A percentile compares a stretch with the other conserved stretches of the same genome.
Conservation (phyloP, 2,888 invertebrate genomes). For the Dryadula phaetusa region DNA sequence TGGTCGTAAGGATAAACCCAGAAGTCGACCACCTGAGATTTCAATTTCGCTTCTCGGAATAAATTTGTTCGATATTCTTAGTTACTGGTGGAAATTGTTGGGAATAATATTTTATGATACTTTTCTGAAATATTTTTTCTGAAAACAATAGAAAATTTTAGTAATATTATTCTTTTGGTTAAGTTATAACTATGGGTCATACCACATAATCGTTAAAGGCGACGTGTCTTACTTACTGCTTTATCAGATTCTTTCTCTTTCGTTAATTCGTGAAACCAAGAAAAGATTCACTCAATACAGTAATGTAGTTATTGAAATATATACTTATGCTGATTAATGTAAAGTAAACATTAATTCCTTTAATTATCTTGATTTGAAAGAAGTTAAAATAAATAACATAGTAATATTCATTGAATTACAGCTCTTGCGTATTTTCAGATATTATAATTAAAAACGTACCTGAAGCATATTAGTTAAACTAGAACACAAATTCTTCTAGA, state of each 20-base stretch:
- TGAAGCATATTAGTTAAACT: background rate
- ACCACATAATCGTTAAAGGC: too few relatives aligned
- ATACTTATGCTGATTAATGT: too few relatives aligned
- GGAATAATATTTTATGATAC: slow-evolving; percentile 16
- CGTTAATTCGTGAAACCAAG: too few relatives aligned
- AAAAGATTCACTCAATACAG: too few relatives aligned
- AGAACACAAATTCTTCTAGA: background rate
- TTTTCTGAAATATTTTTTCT: background rate
- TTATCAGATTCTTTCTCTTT: too few relatives aligned
- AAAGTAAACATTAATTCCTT: too few relatives aligned
- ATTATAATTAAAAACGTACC: slow-evolving; percentile 3
- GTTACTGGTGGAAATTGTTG: slow-evolving; percentile 36
- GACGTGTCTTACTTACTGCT: too few relatives aligned
- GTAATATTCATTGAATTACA: background rate
- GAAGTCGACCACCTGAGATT: slow-evolving; percentile 76
- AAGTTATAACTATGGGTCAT: too few relatives aligned
- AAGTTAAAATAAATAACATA: background rate
- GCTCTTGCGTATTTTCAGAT: slow-evolving; percentile 3
- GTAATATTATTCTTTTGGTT: background rate
- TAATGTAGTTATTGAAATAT: too few relatives aligned
- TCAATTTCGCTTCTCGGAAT: slow-evolving; percentile 78
- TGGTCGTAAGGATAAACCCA: slow-evolving; percentile 44
- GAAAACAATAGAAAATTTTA: background rate
- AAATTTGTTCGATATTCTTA: slow-evolving; percentile 74
- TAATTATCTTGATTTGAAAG: too few relatives aligned